A percentile compares a stretch with the other conserved stretches of the same genome.
These are phyloP conservation scores for Drosophila subquinaria DNA, from an alignment of 2,888 invertebrate species.

Conservation along the genomic window DNA sequence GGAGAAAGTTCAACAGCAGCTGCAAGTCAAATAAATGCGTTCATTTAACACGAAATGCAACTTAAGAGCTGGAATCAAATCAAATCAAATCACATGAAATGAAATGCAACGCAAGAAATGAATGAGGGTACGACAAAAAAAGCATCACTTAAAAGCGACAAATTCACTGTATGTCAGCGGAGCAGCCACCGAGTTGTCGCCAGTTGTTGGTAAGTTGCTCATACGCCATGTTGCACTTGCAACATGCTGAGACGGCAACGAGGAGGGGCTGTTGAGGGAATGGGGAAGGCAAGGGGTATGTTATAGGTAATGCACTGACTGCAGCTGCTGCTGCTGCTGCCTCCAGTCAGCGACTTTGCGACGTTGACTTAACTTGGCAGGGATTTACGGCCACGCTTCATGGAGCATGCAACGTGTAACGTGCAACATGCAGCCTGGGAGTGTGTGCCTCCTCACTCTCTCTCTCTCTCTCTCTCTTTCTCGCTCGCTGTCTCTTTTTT, in stretches of 20 bases:
- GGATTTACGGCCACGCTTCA: constrained; percentile 77
- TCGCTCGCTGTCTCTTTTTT: constrained; percentile 14
- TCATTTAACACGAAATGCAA: constrained; percentile 80
- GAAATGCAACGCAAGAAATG: constrained; percentile 19
- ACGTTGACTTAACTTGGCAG: constrained; percentile 81
- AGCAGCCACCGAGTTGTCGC: constrained; percentile 45
- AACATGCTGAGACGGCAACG: constrained; percentile 57
- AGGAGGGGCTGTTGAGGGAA: neutral
- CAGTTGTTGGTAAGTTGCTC: constrained; percentile 71
- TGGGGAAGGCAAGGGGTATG: neutral
- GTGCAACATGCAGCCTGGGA: constrained; percentile 37
- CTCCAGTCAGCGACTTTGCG: constrained; percentile 73
- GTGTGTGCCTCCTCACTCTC: constrained; percentile 17
- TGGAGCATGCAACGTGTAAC: constrained; percentile 38
- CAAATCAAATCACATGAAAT: constrained; percentile 62
- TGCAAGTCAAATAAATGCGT: constrained; percentile 72
- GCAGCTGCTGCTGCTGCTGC: constrained; percentile 26
- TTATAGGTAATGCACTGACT: constrained; percentile 68
- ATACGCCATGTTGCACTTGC: constrained; percentile 84
- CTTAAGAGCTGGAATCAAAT: constrained; percentile 75
- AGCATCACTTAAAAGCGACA: constrained; percentile 72
- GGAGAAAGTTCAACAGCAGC: constrained; percentile 19
- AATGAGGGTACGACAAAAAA: constrained; percentile 13
- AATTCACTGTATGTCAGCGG: constrained; percentile 72
- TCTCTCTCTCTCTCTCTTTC: neutral